Conservation (phyloP, 2,888 invertebrate species). For the Sylvicola cinctus region DNA sequence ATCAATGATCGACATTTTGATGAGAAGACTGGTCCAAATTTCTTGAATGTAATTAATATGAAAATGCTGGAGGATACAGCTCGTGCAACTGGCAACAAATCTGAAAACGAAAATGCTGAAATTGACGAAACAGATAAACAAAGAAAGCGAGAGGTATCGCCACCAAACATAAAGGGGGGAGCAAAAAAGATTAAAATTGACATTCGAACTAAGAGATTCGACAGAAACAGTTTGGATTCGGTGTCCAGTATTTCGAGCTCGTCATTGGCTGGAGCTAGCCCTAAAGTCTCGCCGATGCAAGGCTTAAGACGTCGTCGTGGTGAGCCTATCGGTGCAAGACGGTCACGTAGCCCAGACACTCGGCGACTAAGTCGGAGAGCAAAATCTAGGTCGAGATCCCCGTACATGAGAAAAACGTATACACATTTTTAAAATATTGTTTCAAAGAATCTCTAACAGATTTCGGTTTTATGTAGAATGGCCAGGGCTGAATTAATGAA, state of each 20-base stretch:
- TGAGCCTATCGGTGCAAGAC: background rate
- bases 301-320: background rate
- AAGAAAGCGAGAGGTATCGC: conserved; percentile 30
- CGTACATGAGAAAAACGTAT: too few relatives aligned
- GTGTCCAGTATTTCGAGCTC: conserved; percentile 18
- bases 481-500: too few relatives aligned
- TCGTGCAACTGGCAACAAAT: background rate
- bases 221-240: conserved; percentile 10
- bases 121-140: conserved; percentile 17
- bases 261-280: conserved; percentile 7
- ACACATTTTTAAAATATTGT: too few relatives aligned
- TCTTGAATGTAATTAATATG: conserved; percentile 28
- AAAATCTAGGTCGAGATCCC: too few relatives aligned
- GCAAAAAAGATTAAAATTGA: conserved; percentile 17
- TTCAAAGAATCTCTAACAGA: too few relatives aligned
- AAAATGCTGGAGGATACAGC: conserved; percentile 17
- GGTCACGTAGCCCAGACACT: background rate
- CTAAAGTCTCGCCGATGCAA: background rate
- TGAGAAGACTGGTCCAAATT: conserved; percentile 33
- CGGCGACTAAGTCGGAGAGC: too few relatives aligned
- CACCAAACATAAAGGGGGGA: conserved; percentile 31
- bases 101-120: conserved; percentile 1
- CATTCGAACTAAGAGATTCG: conserved; percentile 6
- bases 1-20: conserved; percentile 43
- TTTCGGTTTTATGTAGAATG: too few relatives aligned